Evolutionary conservation across 2,797 vertebrate genomes (phyloP).

Genomic region (Rhinatrema bivittatum): DNA sequence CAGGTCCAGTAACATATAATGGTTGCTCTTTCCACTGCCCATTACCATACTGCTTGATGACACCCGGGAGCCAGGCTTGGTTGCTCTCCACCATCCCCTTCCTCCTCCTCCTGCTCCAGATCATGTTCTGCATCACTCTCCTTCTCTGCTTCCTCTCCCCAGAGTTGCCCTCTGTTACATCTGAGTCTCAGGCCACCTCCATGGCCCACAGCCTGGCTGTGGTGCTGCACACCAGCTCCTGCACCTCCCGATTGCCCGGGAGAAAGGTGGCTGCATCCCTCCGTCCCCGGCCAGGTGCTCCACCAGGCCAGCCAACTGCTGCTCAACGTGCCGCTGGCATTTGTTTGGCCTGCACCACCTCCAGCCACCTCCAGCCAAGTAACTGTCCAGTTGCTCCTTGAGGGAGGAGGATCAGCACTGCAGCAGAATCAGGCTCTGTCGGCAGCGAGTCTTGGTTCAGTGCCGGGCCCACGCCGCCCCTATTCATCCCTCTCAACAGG

Average conservation of each 20-base stretch:
- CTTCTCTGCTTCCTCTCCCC: constrained; percentile 25
- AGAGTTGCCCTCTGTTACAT: constrained; percentile 42
- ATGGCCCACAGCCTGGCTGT: constrained; percentile 33
- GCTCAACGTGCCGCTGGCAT: constrained; percentile 45
- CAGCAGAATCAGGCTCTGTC: no score
- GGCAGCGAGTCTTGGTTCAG: neutral
- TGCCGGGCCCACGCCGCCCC: neutral
- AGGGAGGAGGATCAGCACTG: constrained; percentile 1
- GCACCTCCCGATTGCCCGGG: constrained; percentile 17
- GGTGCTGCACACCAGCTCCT: constrained; percentile 35
- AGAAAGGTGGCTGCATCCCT: neutral
- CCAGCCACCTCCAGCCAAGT: constrained; percentile 41
- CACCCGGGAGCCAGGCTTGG: neutral
- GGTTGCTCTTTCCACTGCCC: no score
- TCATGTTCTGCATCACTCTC: neutral
- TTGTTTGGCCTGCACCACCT: constrained; percentile 45
- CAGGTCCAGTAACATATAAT: no score
- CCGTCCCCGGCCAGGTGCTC: neutral
- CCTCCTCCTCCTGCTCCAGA: neutral
- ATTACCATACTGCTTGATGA: no score
- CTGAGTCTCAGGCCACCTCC: constrained; percentile 46
- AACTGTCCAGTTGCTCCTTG: constrained; percentile 33
- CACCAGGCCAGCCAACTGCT: constrained; percentile 38
- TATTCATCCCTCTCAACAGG: neutral
- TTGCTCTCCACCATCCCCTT: neutral